Conservation (phyloP, 2,888 invertebrate species). For the Anoplius nigerrimus region DNA sequence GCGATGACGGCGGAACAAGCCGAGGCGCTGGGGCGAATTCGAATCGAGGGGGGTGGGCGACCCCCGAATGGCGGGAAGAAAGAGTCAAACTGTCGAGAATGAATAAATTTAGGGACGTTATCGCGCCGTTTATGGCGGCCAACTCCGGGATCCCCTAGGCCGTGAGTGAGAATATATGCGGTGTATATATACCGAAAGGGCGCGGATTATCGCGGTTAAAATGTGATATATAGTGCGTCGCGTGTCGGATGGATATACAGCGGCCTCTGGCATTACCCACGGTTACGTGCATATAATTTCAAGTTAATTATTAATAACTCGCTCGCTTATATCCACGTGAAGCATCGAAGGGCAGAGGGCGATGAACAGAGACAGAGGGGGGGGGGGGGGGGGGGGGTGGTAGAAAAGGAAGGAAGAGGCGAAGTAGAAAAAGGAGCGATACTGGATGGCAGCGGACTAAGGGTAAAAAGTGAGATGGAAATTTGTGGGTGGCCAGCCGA, state of each 20-base stretch:
- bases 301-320: constrained; percentile 42
- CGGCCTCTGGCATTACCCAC: constrained; percentile 24
- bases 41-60: no score
- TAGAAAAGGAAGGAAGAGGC: neutral
- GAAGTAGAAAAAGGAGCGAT: neutral
- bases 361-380: neutral
- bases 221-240: constrained; percentile 45
- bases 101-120: constrained; percentile 54
- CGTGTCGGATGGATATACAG: constrained; percentile 38
- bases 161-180: constrained; percentile 9
- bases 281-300: constrained; percentile 43
- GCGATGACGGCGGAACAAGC: neutral
- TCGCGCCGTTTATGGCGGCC: constrained; percentile 19
- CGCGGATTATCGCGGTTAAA: constrained; percentile 50
- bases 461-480: neutral
- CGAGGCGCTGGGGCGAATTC: no score
- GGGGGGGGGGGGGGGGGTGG: constrained; percentile 4
- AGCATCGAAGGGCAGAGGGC: constrained; percentile 3
- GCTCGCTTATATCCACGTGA: constrained; percentile 15
- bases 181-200: constrained; percentile 27
- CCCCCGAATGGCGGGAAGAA: constrained; percentile 25
- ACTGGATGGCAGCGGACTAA: neutral
- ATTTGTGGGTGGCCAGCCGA: neutral
- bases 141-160: neutral
- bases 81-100: constrained; percentile 42